These are phyloP conservation scores for Agrotis ipsilon DNA, from an alignment of 2,888 invertebrate genomes.

Conservation along the genomic window DNA sequence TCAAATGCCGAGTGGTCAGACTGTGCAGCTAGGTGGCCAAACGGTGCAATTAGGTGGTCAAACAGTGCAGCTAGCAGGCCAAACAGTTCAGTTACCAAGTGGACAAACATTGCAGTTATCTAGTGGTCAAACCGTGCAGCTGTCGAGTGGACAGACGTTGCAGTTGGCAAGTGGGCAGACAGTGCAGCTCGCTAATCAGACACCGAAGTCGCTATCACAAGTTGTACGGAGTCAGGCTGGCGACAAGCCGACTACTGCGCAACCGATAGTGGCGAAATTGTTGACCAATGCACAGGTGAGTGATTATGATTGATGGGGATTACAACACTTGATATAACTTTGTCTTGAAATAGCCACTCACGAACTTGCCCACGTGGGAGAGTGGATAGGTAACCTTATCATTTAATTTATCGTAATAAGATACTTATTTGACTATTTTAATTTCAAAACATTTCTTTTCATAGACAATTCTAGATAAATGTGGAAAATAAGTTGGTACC, in stretches of 20 bases:
- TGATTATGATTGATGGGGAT: conserved; percentile 11
- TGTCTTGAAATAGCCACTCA: conserved; percentile 11
- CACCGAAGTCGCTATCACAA: conserved; percentile 79
- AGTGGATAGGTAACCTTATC: conserved; percentile 12
- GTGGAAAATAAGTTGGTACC: not conserved
- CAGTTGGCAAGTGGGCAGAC: conserved; percentile 82
- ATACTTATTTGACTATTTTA: not conserved
- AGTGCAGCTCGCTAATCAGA: conserved; percentile 83
- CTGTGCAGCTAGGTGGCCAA: conserved; percentile 73
- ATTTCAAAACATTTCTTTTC: not conserved
- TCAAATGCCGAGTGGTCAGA: conserved; percentile 70
- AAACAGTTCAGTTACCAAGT: conserved; percentile 87
- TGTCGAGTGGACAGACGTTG: conserved; percentile 82
- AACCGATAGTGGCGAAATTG: conserved; percentile 94
- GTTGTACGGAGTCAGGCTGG: conserved; percentile 81
- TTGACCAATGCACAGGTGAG: conserved; percentile 93
- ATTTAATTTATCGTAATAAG: conserved; percentile 1
- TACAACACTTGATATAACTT: not conserved
- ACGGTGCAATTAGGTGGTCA: conserved; percentile 71
- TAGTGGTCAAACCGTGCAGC: conserved; percentile 81
- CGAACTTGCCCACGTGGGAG: not conserved
- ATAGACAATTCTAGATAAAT: not conserved
- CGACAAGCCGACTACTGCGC: conserved; percentile 80
- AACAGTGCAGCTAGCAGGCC: conserved; percentile 75
- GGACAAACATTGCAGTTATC: conserved; percentile 87